Evolutionary conservation across 2,888 invertebrate species (phyloP), one percentile per base, ranked within the genome.

Genomic region (Lathronympha strigana): DNA sequence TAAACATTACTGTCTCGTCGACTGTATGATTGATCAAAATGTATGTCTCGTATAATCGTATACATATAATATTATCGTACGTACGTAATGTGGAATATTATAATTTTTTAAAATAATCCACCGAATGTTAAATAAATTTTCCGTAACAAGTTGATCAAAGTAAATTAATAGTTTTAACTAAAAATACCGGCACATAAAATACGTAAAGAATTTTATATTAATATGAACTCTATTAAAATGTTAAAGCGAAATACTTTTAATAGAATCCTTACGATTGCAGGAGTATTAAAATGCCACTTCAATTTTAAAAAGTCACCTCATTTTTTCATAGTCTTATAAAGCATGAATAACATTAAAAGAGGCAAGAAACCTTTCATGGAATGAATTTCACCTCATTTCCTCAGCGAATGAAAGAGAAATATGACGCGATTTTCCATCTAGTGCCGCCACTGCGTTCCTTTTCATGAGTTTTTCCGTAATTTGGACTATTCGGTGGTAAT

Each of bases 361-460:
- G 19, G 66, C 51, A 62, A 62, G 66, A 68, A 68, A 61, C 58
- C 68, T 66, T 68, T 66, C 61, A 58, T 54, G 63, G 19, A 66
- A 66, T 55, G 61, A 61, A 63, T 66, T 63, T 66, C 55, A 63
- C 63, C 36, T 53, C 68, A 66, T 66, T 68, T 68, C 58, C 66
- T 61, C 58, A 25, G 25, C 43, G 66, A 66, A 66, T 62, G 58
- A 68, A 61, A 62, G 66, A 51, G 33, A 61, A 62, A 62, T 61
- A 50, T 55, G 61, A 43, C 40, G 23, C 19, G 53, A 40, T 49
- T 61, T 61, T 61, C 60, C 60, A 61, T 43, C 60, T 54, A 58
- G 38, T 13, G 17, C 25, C 6, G 17, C 23, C 38, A 38, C 45
- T 13, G 51, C 23, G 33, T 25, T 15, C 31, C 49, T 43, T 40